phyloP scores from a whole-genome alignment of 2,113 vertebrate species.

The Myanophis thanlyinensis region DNA sequence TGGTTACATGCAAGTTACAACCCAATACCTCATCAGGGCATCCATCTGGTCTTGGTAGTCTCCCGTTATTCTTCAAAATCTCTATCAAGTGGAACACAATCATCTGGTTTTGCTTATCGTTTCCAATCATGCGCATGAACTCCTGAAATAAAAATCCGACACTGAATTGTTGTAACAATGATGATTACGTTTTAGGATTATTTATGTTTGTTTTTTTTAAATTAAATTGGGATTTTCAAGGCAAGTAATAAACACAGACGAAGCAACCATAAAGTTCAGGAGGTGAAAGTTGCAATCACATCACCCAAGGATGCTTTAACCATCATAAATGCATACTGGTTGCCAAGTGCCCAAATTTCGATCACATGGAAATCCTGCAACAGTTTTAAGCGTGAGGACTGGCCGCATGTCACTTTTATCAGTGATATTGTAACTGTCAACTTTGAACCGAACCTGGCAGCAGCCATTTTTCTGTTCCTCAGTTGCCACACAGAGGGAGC shows the following conservation, averaged over 20 bases:
- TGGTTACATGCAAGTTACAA: not conserved
- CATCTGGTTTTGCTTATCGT: constrained; percentile 98
- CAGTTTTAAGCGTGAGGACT: not conserved
- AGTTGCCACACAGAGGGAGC: too few relatives aligned
- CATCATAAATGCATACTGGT: not conserved
- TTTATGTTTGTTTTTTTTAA: not conserved
- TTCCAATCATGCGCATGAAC: constrained; percentile 97
- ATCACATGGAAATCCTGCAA: not conserved
- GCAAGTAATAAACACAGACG: not conserved
- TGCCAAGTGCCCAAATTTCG: not conserved
- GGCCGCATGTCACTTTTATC: not conserved
- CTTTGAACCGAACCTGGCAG: too few relatives aligned
- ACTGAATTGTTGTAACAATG: not conserved
- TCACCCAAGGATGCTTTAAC: not conserved
- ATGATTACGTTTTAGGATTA: not conserved
- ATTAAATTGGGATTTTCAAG: not conserved
- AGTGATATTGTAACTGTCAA: not conserved
- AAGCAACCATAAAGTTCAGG: not conserved
- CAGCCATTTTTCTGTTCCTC: too few relatives aligned
- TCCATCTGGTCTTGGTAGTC: constrained; percentile 83
- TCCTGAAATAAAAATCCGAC: constrained; percentile 75
- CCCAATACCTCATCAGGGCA: constrained; percentile 86
- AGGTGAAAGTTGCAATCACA: not conserved
- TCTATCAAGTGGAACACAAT: constrained; percentile 96
- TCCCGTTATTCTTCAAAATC: constrained; percentile 86